phyloP scores from a whole-genome alignment of 2,797 vertebrate species.

The Centropyge bicolor region DNA sequence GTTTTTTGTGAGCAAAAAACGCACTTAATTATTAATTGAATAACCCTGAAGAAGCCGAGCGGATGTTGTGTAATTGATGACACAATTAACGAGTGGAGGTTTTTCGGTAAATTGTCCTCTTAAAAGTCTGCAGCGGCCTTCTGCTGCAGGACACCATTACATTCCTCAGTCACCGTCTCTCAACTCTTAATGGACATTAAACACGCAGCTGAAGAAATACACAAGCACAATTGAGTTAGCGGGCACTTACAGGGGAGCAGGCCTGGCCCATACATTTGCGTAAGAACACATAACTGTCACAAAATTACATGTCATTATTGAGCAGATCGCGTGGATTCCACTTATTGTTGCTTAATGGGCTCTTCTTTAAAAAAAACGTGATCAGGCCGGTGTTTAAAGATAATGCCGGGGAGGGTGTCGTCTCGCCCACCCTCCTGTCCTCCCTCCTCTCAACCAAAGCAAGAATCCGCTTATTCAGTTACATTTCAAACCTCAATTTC shows the following conservation, averaged over 20 bases:
- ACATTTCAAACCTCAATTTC: slow-evolving; percentile 77
- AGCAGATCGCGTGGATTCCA: slow-evolving; percentile 78
- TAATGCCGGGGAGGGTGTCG: slow-evolving; percentile 61
- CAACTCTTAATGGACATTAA: slow-evolving; percentile 86
- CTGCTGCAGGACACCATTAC: slow-evolving; percentile 68
- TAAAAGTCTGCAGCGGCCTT: slow-evolving; percentile 35
- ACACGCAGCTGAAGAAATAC: slow-evolving; percentile 79
- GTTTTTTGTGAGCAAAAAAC: slow-evolving; percentile 23
- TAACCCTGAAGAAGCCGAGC: slow-evolving; percentile 51
- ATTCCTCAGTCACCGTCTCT: slow-evolving; percentile 73
- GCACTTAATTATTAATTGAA: slow-evolving; percentile 60
- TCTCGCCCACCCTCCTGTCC: slow-evolving; percentile 38
- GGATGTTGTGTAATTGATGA: slow-evolving; percentile 70
- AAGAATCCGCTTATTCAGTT: slow-evolving; percentile 77
- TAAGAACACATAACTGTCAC: slow-evolving; percentile 86
- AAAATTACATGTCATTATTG: slow-evolving; percentile 83
- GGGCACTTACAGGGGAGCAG: slow-evolving; percentile 82
- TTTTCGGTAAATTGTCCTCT: slow-evolving; percentile 61
- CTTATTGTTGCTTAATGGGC: slow-evolving; percentile 80
- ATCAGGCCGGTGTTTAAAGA: slow-evolving; percentile 70
- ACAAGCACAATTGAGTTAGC: slow-evolving; percentile 84
- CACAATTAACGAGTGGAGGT: slow-evolving; percentile 64
- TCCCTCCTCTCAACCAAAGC: slow-evolving; percentile 47
- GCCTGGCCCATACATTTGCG: slow-evolving; percentile 82
- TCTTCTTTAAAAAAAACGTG: slow-evolving; percentile 44